A percentile compares a stretch with the other conserved stretches of the same genome.
Conservation (phyloP, 2,113 vertebrate genomes). For the Indicator maculatus region DNA sequence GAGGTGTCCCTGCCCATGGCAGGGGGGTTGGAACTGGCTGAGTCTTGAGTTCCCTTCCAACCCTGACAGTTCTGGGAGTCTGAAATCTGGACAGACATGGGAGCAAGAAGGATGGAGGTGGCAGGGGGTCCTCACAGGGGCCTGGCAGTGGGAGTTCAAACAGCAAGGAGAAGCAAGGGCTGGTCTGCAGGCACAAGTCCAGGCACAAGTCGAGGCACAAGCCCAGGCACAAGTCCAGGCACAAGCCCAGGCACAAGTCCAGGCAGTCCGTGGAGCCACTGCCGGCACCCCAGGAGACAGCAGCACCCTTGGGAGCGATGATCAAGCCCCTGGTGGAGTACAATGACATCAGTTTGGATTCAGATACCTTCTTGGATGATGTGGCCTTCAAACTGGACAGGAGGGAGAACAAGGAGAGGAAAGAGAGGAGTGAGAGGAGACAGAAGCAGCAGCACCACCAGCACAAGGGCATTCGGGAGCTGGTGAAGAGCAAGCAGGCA, state of each 20-base stretch:
- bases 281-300: slow-evolving; percentile 72
- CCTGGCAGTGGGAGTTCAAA: slow-evolving; percentile 74
- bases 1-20: too few species aligned
- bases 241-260: slow-evolving; percentile 90
- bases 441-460: slow-evolving; percentile 87
- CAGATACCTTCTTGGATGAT: slow-evolving; percentile 95
- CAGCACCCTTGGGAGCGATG: slow-evolving; percentile 78
- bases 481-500: slow-evolving; percentile 82
- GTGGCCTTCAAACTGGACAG: slow-evolving; percentile 77
- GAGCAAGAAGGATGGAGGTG: slow-evolving; percentile 82
- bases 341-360: slow-evolving; percentile 97
- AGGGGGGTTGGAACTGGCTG: too few species aligned
- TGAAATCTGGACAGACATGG: slow-evolving; percentile 85
- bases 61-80: too few species aligned
- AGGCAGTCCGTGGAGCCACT: slow-evolving; percentile 84
- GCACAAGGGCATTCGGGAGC: slow-evolving; percentile 88
- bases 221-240: too few species aligned
- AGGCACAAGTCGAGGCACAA: too few species aligned
- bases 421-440: slow-evolving; percentile 80
- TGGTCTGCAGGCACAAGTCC: slow-evolving; percentile 85
- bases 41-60: too few species aligned
- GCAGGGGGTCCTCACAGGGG: slow-evolving; percentile 75
- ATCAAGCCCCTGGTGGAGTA: slow-evolving; percentile 97
- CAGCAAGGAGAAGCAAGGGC: slow-evolving; percentile 80
- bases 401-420: slow-evolving; percentile 82